Base-by-base conservation (phyloP, 2,888 invertebrate species). In the Strigamia crassipes region DNA sequence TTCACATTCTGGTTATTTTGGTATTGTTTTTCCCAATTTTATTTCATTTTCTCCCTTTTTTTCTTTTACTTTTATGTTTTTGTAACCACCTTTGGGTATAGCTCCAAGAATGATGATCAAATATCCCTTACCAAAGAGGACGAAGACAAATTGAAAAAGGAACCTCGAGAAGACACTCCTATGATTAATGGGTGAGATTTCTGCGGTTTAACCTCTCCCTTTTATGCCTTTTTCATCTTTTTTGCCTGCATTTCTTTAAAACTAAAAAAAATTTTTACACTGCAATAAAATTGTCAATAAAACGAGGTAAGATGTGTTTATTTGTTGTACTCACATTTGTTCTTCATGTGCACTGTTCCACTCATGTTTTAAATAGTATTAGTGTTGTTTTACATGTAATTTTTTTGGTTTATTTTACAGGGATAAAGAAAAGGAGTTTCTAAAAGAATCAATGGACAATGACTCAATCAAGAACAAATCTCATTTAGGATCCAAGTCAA, bases 401-500 rank as follows among this genome's bases (percentile, higher is more conserved):
- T n/a, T n/a, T n/a, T n/a, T n/a, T n/a, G n/a, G n/a, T n/a, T n/a
- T 66, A 13, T 66, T 27, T 18, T 0, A 34, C 27, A 81, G 81
- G 9, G 82, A 82, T 73, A 82, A 82, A 82, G 82, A 82, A 80
- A 82, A 80, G 23, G 82, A 82, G 66, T 66, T 80, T 18, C 41
- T 82, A 41, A 82, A 84, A 77, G 83, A 84, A 61, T 83, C 82
- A 34, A 79, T 82, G 46, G 84, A 84, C 56, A 80, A 81, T 46
- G 84, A 84, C 51, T n/a, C 23, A 51, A 78, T 42, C 12, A 84
- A 84, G 81, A 83, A 83, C 18, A 84, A 84, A 81, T 84, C 84
- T 42, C 83, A 83, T 23, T 82, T 83, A 82, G 84, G 84, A 73
- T 93, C 95, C 66, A 94, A 94, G 86, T 93, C 94, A 83, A 94